phyloP scores from a whole-genome alignment of 2,797 vertebrate genomes.

The Lepus oiostolus region DNA sequence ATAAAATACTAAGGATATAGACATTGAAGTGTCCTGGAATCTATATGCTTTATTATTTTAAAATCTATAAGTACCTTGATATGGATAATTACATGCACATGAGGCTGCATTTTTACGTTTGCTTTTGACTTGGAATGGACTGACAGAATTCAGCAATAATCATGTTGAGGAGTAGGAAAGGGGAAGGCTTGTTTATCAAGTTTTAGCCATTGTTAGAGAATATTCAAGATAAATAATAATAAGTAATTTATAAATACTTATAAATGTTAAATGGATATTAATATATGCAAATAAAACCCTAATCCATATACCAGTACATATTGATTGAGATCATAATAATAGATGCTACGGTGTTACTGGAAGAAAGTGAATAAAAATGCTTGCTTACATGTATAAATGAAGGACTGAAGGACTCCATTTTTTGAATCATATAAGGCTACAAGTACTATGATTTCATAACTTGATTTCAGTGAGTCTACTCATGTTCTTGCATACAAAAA shows the following conservation, averaged over 20 bases:
- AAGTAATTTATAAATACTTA: conserved; percentile 4
- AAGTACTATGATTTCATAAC: not conserved
- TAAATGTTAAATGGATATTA: not conserved
- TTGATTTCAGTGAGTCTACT: not conserved
- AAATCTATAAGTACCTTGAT: not conserved
- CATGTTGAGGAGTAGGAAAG: not conserved
- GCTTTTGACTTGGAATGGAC: not conserved
- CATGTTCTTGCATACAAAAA: not conserved
- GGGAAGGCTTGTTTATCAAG: not conserved
- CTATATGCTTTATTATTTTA: not conserved
- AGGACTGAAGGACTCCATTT: not conserved
- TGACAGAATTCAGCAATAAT: not conserved
- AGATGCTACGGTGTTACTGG: not conserved
- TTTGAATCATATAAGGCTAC: not conserved
- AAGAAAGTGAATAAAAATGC: not conserved
- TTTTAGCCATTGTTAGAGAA: not conserved
- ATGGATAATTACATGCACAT: not conserved
- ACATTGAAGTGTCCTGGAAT: not conserved
- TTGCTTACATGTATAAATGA: not conserved
- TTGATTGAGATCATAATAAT: not conserved
- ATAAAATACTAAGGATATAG: conserved; percentile 27
- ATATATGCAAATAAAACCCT: not conserved
- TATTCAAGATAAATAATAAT: not conserved
- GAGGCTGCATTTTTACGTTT: not conserved
- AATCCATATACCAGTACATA: not conserved